phyloP scores from a whole-genome alignment of 2,113 vertebrate species.

The Oenanthe melanoleuca region DNA sequence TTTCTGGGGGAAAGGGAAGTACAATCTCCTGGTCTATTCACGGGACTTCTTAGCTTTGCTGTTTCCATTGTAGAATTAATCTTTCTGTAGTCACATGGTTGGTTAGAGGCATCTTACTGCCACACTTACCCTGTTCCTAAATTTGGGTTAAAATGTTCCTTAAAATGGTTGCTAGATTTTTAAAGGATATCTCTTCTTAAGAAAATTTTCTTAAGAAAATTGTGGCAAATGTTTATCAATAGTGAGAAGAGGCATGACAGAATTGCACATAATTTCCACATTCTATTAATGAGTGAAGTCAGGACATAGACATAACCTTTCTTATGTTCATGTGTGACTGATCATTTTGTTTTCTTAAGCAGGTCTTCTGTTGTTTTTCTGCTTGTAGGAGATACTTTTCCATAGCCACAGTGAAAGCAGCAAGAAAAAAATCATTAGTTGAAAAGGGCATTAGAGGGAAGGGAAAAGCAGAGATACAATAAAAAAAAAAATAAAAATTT shows the following conservation, averaged over 20 bases:
- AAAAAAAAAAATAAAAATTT: not conserved
- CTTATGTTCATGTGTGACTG: not conserved
- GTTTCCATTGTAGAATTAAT: not conserved
- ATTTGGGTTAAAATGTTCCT: not conserved
- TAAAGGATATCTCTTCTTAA: not conserved
- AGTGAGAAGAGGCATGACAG: not conserved
- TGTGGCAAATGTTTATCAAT: not conserved
- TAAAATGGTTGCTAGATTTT: not conserved
- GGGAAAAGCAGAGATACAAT: not conserved
- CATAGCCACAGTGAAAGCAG: not conserved
- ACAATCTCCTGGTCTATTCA: not conserved
- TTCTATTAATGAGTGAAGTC: not conserved
- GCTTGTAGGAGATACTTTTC: not conserved
- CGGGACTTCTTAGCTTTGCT: not conserved
- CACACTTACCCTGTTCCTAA: not conserved
- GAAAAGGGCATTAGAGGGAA: not conserved
- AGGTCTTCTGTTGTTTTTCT: not conserved
- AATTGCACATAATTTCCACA: not conserved
- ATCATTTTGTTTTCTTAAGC: not conserved
- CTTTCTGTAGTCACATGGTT: not conserved
- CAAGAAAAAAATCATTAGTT: not conserved
- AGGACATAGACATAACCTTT: not conserved
- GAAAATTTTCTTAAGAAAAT: not conserved
- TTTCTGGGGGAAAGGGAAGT: constrained; percentile 19
- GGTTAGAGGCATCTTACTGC: not conserved